These are phyloP conservation scores for Entomyzon cyanotis DNA, from an alignment of 2,113 vertebrate species.

Conservation along the genomic window DNA sequence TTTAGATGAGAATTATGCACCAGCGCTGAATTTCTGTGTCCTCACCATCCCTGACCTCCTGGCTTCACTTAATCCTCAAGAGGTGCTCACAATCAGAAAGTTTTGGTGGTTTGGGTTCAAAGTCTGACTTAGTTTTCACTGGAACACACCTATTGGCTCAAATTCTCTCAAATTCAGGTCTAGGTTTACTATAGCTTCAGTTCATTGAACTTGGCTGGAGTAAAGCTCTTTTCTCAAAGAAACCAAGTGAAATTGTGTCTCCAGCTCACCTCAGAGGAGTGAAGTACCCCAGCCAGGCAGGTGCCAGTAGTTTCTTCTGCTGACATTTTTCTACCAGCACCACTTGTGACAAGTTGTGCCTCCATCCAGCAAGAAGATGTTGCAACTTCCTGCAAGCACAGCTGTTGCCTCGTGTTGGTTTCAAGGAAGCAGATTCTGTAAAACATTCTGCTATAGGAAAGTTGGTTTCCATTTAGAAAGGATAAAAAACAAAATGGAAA, in stretches of 20 bases:
- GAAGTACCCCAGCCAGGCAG: neutral
- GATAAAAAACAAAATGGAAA: no score
- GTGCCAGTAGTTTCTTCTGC: neutral
- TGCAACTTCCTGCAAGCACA: neutral
- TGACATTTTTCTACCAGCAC: neutral
- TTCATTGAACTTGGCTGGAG: neutral
- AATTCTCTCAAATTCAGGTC: neutral
- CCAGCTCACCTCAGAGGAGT: neutral
- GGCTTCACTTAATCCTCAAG: neutral
- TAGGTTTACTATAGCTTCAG: neutral
- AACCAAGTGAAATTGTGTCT: neutral
- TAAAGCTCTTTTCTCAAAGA: neutral
- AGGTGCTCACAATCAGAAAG: neutral
- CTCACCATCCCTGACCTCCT: neutral
- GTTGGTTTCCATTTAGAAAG: neutral
- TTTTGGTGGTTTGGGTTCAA: neutral
- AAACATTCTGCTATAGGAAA: neutral
- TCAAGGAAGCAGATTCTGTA: neutral
- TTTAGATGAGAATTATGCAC: neutral
- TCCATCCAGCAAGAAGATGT: neutral
- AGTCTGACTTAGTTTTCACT: neutral
- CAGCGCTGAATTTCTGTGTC: neutral
- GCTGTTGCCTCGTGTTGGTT: neutral
- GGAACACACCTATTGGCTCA: neutral
- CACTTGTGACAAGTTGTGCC: neutral